phyloP scores from a whole-genome alignment of 2,888 invertebrate species.

The Agrotis exclamationis region DNA sequence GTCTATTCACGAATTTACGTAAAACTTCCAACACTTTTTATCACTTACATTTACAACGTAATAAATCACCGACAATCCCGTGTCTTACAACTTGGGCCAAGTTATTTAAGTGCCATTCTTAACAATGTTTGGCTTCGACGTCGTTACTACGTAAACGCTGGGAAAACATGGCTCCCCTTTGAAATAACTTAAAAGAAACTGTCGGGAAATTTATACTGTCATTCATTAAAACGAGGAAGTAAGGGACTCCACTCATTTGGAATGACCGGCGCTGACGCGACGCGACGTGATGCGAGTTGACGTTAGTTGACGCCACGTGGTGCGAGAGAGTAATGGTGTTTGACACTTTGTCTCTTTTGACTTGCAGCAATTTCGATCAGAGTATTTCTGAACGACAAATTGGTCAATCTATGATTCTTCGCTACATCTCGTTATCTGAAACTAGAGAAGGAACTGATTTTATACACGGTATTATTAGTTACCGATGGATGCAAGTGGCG shows the following conservation, averaged over 20 bases:
- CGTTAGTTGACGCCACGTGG: constrained; percentile 13
- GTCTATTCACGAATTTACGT: constrained; percentile 56
- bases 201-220: constrained; percentile 67
- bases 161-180: constrained; percentile 77
- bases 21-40: constrained; percentile 57
- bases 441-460: not conserved
- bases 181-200: constrained; percentile 73
- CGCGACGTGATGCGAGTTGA: constrained; percentile 15
- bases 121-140: constrained; percentile 79
- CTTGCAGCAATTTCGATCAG: constrained; percentile 18
- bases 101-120: constrained; percentile 77
- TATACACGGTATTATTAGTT: not conserved
- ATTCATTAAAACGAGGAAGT: constrained; percentile 69
- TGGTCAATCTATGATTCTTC: not conserved
- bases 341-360: constrained; percentile 36
- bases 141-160: constrained; percentile 76
- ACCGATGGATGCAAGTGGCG: too few species aligned
- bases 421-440: not conserved
- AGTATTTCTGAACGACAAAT: not conserved
- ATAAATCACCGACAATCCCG: constrained; percentile 53
- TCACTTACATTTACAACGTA: constrained; percentile 55
- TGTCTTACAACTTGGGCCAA: constrained; percentile 60
- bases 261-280: constrained; percentile 44
- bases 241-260: constrained; percentile 49
- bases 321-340: constrained; percentile 17